Evolutionary conservation across 2,113 vertebrate genomes (phyloP), one percentile per base, ranked within the genome.

Genomic region (Isichthys henryi): DNA sequence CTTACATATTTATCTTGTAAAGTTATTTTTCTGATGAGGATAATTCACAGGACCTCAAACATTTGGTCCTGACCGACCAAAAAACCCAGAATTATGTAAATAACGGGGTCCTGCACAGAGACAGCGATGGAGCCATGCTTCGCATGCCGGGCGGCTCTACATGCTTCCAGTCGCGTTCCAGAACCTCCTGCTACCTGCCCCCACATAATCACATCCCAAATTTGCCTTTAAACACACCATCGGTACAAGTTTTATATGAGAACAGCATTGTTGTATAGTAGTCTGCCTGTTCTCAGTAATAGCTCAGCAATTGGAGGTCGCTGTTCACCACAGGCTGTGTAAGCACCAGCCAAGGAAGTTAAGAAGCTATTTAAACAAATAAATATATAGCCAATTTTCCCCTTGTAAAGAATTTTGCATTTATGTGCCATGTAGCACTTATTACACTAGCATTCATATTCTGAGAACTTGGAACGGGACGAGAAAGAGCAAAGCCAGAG

Each of bases 401-500:
- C 43, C 19, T n/a, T n/a, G 11, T 23, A 85, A 53, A 84, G 88
- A 52, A 80, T 27, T 92, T 5, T 3, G 31, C 19, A 17, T 77
- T 15, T 35, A 11, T 48, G 35, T 13, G 4, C 46, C 70, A 43
- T 45, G 45, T n/a, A 48, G 70, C 15, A 0, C 66, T 83, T 89
- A 56, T 56, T 82, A 45, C 23, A 10, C 35, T 35, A 89, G 31
- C 88, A 31, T 11, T 45, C 74, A 52, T 52, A 80, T 15, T 90
- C 9, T 46, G 45, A 90, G 88, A 85, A 86, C 88, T 62, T 46
- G 53, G 52, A 88, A 86, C 66, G 7, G 15, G 53, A 50, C 87
- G 83, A 83, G 56, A 70, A 89, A 89, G 91, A 86, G 31, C 84
- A 27, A 31, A 88, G 88, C 87, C 70, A 66, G 66, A 53, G 56